Base-by-base conservation (phyloP, 2,113 vertebrate genomes). In the Ceyx melanurus region DNA sequence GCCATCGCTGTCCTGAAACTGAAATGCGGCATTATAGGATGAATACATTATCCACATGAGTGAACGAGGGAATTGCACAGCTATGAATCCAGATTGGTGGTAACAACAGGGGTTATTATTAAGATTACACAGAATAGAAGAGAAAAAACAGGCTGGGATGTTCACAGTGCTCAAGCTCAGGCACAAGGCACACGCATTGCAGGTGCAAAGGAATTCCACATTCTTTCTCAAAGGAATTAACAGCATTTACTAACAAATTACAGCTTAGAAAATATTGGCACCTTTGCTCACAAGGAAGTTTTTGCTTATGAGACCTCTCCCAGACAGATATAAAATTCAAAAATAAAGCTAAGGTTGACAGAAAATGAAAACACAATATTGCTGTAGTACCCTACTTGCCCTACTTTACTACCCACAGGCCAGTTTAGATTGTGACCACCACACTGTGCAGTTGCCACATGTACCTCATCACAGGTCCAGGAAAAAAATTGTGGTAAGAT, bases 1-100 rank as follows among this genome's bases (percentile, higher is more conserved):
- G 3, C 33, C 56, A 60, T 62, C 72, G 10, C 57, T 60, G 50
- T 76, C 58, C 82, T 56, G 58, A 86, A 84, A 75, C 28, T 66
- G 71, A 79, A 93, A 70, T 84, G 35, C 40, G 22, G 46, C 3
- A 1, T 73, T 90, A 29, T 7, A 54, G 46, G 62, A 40, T 5
- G 46, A 85, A 94, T 74, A 40, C 15, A 43, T 90, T 88, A 70
- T 50, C 33, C 33, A 20, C 74, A 53, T 82, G 71, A 89, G 14
- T 51, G 62, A 85, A 18, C 4, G 65, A n/a, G 66, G 62, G 71
- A 82, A 79, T n/a, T 82, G 31, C 46, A 60, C 28, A 19, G 54
- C 58, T 53, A 26, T 73, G 66, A 82, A 92, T 72, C 70, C 83
- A 76, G 60, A 80, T 11, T n/a, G 58, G 35, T 76, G 58, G 33